These are phyloP conservation scores for Muscicapa striata DNA, from an alignment of 2,797 vertebrate genomes.

Conservation along the genomic window DNA sequence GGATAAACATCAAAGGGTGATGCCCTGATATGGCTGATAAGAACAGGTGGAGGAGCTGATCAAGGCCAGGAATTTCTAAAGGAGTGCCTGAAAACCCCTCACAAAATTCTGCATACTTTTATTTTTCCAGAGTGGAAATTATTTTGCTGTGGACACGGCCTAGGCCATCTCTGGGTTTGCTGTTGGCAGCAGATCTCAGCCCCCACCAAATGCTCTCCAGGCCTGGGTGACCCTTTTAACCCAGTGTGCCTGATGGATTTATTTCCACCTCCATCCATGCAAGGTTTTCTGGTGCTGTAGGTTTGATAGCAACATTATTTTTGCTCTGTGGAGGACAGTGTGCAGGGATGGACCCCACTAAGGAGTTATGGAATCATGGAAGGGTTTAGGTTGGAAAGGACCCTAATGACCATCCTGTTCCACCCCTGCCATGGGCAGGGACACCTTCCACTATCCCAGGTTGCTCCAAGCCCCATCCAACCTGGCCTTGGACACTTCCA, in stretches of 20 bases:
- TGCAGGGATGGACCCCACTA: neutral
- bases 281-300: neutral
- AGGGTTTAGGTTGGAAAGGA: neutral
- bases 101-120: neutral
- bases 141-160: neutral
- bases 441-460: neutral
- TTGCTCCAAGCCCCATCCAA: accelerated
- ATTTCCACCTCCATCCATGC: neutral
- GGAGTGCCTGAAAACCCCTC: accelerated
- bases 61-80: neutral
- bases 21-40: accelerated
- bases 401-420: no score
- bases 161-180: neutral
- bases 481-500: neutral
- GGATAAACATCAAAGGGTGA: neutral
- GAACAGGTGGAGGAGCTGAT: neutral
- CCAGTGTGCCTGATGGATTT: neutral
- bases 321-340: accelerated
- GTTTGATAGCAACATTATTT: neutral
- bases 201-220: neutral
- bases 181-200: neutral
- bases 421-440: neutral
- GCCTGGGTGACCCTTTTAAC: neutral
- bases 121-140: neutral
- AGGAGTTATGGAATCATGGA: neutral